Conservation (phyloP, 2,797 vertebrate genomes). For the Cynopterus sphinx region DNA sequence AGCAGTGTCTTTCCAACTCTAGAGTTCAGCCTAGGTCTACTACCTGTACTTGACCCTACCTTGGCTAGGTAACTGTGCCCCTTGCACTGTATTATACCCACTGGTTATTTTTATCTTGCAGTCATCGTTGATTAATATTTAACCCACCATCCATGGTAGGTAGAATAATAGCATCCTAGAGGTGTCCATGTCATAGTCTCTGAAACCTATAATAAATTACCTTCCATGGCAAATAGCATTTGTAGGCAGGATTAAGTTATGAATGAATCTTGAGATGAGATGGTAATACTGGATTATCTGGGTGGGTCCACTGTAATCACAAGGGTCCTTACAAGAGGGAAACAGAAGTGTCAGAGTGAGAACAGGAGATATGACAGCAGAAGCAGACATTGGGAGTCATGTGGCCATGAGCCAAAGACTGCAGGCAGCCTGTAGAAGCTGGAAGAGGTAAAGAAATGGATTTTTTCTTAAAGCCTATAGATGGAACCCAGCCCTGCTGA, state of each 20-base stretch:
- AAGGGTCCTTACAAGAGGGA: not conserved
- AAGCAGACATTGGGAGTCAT: not conserved
- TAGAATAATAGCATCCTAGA: not conserved
- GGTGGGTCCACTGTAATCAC: not conserved
- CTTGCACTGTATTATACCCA: not conserved
- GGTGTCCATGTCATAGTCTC: not conserved
- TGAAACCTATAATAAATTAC: constrained; percentile 26
- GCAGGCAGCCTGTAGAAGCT: not conserved
- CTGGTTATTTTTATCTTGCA: not conserved
- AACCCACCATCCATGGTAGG: not conserved
- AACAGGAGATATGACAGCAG: not conserved
- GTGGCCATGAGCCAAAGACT: not conserved
- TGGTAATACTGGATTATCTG: not conserved
- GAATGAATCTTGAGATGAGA: not conserved
- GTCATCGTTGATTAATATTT: not conserved
- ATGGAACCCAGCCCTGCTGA: not conserved
- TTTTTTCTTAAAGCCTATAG: not conserved
- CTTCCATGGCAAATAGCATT: not conserved
- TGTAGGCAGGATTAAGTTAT: not conserved
- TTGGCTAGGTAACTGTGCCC: not conserved
- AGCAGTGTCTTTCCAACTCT: not conserved
- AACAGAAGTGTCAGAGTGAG: not conserved
- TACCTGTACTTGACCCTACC: not conserved
- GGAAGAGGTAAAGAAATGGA: not conserved
- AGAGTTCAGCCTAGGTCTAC: not conserved